Percentiles rank a stretch among this genome's conserved stretches.
These are phyloP conservation scores for Nesidiocoris tenuis DNA, from an alignment of 2,888 invertebrate genomes.

Conservation along the genomic window DNA sequence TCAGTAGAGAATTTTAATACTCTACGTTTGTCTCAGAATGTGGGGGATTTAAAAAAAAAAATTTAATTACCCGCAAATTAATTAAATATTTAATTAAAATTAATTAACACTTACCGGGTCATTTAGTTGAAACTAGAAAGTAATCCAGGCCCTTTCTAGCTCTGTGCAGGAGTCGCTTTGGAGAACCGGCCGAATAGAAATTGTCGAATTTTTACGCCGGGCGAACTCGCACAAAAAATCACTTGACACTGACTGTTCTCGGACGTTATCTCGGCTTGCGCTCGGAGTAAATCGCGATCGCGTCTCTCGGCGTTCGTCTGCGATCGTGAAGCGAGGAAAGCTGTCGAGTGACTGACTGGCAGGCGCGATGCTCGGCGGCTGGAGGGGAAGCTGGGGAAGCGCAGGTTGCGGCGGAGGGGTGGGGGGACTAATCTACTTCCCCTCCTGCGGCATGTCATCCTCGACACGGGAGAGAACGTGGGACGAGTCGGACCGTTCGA, in stretches of 20 bases:
- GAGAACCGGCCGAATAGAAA: neutral
- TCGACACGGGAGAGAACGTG: slow-evolving; percentile 20
- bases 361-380: neutral
- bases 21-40: too few species aligned
- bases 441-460: slow-evolving; percentile 43
- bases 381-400: neutral
- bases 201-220: too few species aligned
- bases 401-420: neutral
- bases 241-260: slow-evolving; percentile 35
- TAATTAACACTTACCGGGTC: slow-evolving; percentile 29
- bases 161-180: slow-evolving; percentile 11
- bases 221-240: too few species aligned
- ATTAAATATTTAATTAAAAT: too few species aligned
- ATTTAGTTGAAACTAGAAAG: slow-evolving; percentile 43
- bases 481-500: neutral
- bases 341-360: slow-evolving; percentile 34
- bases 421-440: slow-evolving; percentile 33
- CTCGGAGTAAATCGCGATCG: neutral
- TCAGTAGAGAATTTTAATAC: too few species aligned
- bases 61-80: too few species aligned
- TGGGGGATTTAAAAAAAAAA: too few species aligned
- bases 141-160: slow-evolving; percentile 46
- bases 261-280: neutral
- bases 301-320: neutral
- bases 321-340: neutral